Conservation (phyloP, 2,797 vertebrate genomes). For the Trachops cirrhosus region DNA sequence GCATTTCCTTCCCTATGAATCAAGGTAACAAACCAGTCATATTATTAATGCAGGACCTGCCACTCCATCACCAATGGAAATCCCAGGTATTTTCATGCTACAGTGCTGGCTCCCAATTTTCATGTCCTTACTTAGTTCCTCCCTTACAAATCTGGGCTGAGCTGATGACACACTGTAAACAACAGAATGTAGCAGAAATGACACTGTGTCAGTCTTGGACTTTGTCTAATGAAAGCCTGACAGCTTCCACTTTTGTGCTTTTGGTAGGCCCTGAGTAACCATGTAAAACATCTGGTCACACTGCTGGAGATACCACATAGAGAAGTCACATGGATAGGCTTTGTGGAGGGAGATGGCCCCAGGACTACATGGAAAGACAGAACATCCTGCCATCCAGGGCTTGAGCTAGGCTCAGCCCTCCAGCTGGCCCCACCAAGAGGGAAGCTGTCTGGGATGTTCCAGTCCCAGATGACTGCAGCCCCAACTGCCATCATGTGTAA, state of each 20-base stretch:
- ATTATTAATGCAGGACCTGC: not conserved
- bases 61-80: not conserved
- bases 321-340: not conserved
- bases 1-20: not conserved
- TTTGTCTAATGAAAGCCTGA: not conserved
- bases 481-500: not conserved
- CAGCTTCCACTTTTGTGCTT: not conserved
- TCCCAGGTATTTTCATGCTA: not conserved
- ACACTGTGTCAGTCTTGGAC: fast-evolving
- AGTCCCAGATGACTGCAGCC: not conserved
- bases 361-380: not conserved
- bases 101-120: not conserved
- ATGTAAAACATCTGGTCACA: not conserved
- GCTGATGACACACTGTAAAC: not conserved
- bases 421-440: not conserved
- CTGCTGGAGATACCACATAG: not conserved
- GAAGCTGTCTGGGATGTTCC: not conserved
- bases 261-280: not conserved
- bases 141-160: not conserved
- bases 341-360: not conserved
- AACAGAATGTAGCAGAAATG: not conserved
- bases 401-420: not conserved
- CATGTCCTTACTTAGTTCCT: not conserved
- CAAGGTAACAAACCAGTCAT: not conserved
- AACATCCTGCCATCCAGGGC: not conserved